These are phyloP conservation scores for Xenopus tropicalis DNA, from an alignment of 2,113 vertebrate genomes.

Conservation along the genomic window DNA sequence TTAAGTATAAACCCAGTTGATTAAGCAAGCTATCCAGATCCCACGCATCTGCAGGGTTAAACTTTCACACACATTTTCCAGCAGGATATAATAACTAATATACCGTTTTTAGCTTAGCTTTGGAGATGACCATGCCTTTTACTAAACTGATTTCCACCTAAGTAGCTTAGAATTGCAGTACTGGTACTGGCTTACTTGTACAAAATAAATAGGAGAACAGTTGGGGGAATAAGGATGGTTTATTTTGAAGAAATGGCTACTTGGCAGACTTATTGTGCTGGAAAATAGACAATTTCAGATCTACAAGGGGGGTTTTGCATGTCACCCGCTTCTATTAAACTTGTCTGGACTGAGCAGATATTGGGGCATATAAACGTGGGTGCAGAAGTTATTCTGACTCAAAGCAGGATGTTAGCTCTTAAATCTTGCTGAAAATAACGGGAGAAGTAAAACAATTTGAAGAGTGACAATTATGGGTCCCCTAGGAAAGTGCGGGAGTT, in stretches of 20 bases:
- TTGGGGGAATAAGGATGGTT: constrained; percentile 26
- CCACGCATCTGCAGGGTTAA: not conserved
- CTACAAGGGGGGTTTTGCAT: constrained; percentile 30
- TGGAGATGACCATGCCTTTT: constrained; percentile 42
- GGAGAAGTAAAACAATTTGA: too few relatives aligned
- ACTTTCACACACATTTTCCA: not conserved
- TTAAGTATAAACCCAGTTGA: too few relatives aligned
- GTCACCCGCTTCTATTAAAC: constrained; percentile 10
- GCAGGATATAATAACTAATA: not conserved
- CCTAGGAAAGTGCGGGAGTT: not conserved
- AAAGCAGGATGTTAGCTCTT: not conserved
- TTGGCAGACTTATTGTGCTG: constrained; percentile 49
- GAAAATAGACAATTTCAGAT: constrained; percentile 30
- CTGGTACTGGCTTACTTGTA: constrained; percentile 51
- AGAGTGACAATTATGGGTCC: too few relatives aligned
- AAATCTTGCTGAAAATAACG: too few relatives aligned
- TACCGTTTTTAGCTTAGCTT: not conserved
- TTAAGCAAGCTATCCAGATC: too few relatives aligned
- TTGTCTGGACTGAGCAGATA: constrained; percentile 48
- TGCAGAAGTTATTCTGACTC: constrained; percentile 39
- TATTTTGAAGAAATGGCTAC: constrained; percentile 49
- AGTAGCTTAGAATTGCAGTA: constrained; percentile 55
- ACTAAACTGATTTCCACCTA: constrained; percentile 57
- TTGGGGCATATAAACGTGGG: constrained; percentile 29
- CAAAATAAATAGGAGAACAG: constrained; percentile 22